These are phyloP conservation scores for Agrochola macilenta DNA, from an alignment of 2,888 invertebrate genomes.

Conservation along the genomic window DNA sequence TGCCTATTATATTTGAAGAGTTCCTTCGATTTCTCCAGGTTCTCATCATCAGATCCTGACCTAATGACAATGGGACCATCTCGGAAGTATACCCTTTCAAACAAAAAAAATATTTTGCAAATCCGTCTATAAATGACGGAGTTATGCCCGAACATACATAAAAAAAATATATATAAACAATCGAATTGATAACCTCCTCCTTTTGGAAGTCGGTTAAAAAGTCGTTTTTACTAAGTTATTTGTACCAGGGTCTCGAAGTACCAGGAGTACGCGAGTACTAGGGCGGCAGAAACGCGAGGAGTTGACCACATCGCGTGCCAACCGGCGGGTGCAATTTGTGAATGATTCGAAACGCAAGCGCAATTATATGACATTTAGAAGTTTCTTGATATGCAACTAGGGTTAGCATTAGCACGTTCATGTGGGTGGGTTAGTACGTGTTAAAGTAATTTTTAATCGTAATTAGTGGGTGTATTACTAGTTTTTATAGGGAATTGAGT, in stretches of 20 bases:
- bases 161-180: no score
- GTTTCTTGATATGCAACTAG: conserved; percentile 51
- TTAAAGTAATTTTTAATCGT: conserved; percentile 51
- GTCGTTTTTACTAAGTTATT: conserved; percentile 26
- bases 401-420: conserved; percentile 29
- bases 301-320: conserved; percentile 71
- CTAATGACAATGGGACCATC: no score
- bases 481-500: conserved; percentile 30
- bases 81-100: no score
- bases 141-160: no score
- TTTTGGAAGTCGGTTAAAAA: no score
- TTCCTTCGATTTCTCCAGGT: no score
- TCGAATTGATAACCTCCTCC: no score
- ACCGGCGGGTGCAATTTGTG: conserved; percentile 64
- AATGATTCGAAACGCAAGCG: conserved; percentile 64
- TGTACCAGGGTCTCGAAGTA: conserved; percentile 49
- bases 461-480: conserved; percentile 33
- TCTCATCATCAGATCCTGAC: no score
- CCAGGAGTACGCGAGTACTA: conserved; percentile 58
- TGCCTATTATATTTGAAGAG: no score
- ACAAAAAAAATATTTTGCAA: no score
- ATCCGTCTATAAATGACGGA: no score
- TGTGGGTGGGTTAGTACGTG: conserved; percentile 60
- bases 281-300: conserved; percentile 62
- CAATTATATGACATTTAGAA: conserved; percentile 69